Percentiles rank a stretch among this genome's conserved stretches.
Conservation (phyloP, 2,888 invertebrate genomes). For the Athalia circularis region DNA sequence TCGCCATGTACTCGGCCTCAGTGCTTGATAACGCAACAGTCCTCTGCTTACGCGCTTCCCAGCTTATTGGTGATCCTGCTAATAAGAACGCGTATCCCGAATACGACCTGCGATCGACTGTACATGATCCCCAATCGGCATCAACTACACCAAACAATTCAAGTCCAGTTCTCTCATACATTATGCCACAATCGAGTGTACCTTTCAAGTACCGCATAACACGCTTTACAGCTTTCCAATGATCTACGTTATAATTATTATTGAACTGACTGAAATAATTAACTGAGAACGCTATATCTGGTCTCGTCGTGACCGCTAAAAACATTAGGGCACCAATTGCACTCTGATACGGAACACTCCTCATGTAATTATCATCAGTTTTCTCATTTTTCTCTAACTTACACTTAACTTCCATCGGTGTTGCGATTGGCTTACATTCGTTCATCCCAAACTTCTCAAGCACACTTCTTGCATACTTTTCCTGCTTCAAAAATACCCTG, state of each 20-base stretch:
- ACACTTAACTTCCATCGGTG: neutral
- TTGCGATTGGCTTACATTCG: constrained; percentile 11
- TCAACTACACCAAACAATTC: constrained; percentile 45
- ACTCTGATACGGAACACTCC: neutral
- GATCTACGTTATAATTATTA: constrained; percentile 25
- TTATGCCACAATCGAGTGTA: constrained; percentile 35
- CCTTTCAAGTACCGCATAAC: constrained; percentile 47
- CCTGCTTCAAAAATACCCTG: constrained; percentile 3
- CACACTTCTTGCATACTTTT: neutral
- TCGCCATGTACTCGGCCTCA: constrained; percentile 45
- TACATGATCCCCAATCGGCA: constrained; percentile 43
- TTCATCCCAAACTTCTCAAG: neutral
- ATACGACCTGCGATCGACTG: constrained; percentile 34
- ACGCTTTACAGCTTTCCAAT: constrained; percentile 46
- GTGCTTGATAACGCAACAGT: constrained; percentile 39
- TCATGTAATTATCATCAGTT: neutral
- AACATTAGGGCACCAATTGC: constrained; percentile 49
- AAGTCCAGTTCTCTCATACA: constrained; percentile 44
- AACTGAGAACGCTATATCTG: constrained; percentile 39
- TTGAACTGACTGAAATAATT: constrained; percentile 48
- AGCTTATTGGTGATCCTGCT: constrained; percentile 40
- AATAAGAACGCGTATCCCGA: constrained; percentile 43
- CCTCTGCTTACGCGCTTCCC: constrained; percentile 46
- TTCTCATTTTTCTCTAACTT: neutral
- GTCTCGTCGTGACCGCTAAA: constrained; percentile 45